Conservation (phyloP, 2,113 vertebrate genomes). For the Syrrhaptes paradoxus region DNA sequence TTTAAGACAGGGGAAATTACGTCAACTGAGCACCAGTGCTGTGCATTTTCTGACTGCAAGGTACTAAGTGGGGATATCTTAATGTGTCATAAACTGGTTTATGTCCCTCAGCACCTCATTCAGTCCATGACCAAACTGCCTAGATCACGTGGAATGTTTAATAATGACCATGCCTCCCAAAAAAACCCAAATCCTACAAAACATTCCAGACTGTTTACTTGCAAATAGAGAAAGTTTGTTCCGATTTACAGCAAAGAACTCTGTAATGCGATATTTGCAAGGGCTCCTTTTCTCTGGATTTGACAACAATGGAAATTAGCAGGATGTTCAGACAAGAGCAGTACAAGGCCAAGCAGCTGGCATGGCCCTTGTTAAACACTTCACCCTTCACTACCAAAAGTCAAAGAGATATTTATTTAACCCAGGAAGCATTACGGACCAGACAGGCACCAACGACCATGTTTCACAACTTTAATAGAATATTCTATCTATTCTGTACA, state of each 20-base stretch:
- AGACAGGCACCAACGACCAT: constrained; percentile 54
- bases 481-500: constrained; percentile 96
- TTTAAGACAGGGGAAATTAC: not conserved
- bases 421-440: not conserved
- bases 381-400: rapidly evolving
- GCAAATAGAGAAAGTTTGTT: not conserved
- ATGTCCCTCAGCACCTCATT: not conserved
- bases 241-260: not conserved
- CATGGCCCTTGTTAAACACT: rapidly evolving
- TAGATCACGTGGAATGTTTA: rapidly evolving
- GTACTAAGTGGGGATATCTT: rapidly evolving
- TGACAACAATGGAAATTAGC: not conserved
- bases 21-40: not conserved
- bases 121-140: not conserved
- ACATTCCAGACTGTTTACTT: not conserved
- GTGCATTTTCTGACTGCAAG: not conserved
- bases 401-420: not conserved
- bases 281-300: not conserved
- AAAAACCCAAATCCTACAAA: not conserved
- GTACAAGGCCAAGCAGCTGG: not conserved
- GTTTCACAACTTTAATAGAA: constrained; percentile 99
- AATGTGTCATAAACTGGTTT: not conserved
- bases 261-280: not conserved
- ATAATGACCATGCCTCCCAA: rapidly evolving
- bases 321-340: not conserved